Base-by-base conservation (phyloP, 2,888 invertebrate genomes). In the Agonopterix arenella region DNA sequence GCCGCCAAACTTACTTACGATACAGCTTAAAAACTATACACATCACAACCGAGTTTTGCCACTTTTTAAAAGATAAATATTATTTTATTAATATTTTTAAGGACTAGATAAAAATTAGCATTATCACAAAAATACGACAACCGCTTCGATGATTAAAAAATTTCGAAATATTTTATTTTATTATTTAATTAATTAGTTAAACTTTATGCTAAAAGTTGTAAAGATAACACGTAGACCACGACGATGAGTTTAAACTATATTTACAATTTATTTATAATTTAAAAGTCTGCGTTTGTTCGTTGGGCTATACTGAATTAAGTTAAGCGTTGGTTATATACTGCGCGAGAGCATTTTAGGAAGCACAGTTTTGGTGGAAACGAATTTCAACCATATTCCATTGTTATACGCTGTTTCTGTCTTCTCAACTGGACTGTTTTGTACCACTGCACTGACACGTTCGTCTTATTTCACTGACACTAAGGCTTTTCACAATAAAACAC, bases 71-170 rank as follows among this genome's bases (percentile, higher is more conserved):
- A 11, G 60, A 59, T 53, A 58, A 58, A 60, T 57, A 57, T 52
- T 57, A 58, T 46, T 50, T 53, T 28, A 28, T 28, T 28, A 28
- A 28, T 28, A 28, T 28, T 28, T n/a, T 43, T 43, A 43, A 61
- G 10, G 37, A 41, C 43, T 50, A 53, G 47, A 64, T 58, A 64
- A 28, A 28, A 68, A 67, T 68, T 67, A 66, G 70, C 68, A 58
- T 73, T 84, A 85, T 88, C 86, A 88, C 88, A 86, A 88, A 88
- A 86, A 88, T 85, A 88, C 88, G 88, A 89, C 88, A 89, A 88
- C 89, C 88, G 84, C 79, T 88, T 88, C 88, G 86, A 85, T 86
- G 85, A 76, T 70, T 77, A 81, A 84, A 43, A 83, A 77, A 67
- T 72, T 82, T 77, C 74, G 72, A 80, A 84, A 81, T 78, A 68